Conservation (phyloP, 2,888 invertebrate genomes). For the Volucella zonaria region DNA sequence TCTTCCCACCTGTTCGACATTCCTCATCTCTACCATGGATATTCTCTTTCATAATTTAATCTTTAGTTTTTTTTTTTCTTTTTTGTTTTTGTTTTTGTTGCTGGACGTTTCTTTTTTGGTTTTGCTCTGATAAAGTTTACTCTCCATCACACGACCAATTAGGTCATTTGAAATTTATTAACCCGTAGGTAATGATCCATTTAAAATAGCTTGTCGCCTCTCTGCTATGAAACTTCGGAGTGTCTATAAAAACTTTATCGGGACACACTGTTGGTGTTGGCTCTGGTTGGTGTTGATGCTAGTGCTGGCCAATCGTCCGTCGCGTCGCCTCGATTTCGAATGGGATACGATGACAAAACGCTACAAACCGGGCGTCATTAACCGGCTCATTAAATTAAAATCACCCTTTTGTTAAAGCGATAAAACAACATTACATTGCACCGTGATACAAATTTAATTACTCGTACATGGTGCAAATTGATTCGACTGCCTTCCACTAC, state of each 20-base stretch:
- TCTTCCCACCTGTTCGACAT: background rate
- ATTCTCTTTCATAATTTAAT: too few species aligned
- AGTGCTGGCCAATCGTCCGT: conserved; percentile 3
- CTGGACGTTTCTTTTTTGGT: background rate
- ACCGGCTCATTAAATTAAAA: conserved; percentile 74
- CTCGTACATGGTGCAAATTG: conserved; percentile 54
- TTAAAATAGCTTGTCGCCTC: conserved; percentile 31
- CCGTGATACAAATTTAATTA: conserved; percentile 71
- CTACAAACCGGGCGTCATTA: conserved; percentile 62
- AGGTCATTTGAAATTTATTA: conserved; percentile 69
- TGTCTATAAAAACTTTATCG: conserved; percentile 17
- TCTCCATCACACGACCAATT: conserved; percentile 48
- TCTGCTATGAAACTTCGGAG: background rate
- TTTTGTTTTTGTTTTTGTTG: background rate
- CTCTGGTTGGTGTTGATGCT: background rate
- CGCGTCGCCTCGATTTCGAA: conserved; percentile 18
- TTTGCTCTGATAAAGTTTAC: conserved; percentile 24
- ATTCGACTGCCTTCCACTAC: conserved; percentile 46
- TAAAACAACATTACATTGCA: conserved; percentile 61
- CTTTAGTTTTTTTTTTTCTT: too few species aligned
- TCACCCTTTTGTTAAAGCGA: conserved; percentile 70
- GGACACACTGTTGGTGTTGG: background rate
- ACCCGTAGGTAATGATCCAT: conserved; percentile 63
- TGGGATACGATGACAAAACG: conserved; percentile 55
- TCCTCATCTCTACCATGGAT: too few species aligned